Evolutionary conservation across 1,140 invertebrate species (phyloP), one percentile per base, ranked within the genome.

Genomic region (Zophobas morio): DNA sequence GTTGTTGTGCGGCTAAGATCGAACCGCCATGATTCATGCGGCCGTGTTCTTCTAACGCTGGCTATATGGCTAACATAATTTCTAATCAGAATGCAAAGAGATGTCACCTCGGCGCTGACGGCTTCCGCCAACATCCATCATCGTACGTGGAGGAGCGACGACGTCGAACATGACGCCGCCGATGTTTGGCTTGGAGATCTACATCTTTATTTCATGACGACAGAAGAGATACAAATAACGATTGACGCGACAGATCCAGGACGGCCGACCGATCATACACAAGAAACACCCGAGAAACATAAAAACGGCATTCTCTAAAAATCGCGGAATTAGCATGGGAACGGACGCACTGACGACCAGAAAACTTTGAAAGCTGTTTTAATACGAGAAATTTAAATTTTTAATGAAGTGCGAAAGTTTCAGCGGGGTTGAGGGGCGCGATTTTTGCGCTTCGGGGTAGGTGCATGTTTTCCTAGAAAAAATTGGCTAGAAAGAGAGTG

Each of bases 1-100:
- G 20, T 20, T 20, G 6, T 76, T 47, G 37, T 34, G 33, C 66
- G 51, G 40, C 36, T 5, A 60, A 63, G 74, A 75, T 60, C 74
- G 51, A 75, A 42, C 32, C 74, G 8, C 47, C 74, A 76, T 76
- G 60, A 70, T 70, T 74, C 60, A 78, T 47, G 56, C 70, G 34
- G 42, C 70, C 39, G 60, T 78, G 77, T 47, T 42, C 39, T 20
- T 8, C 60, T n/a, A n/a, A 66, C 54, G 54, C 33, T 40, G 39
- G 60, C 60, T 60, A 4, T 39, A 60, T 60, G 56, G 36, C 34
- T 39, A 33, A 66, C 60, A 66, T 66, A 66, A 66, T 66, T 66
- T 39, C 60, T 42, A 42, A 66, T 66, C 60, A 66, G 60, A 42
- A 66, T 66, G 60, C 60, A 42, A 60, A 60, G 57, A 66, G 60